phyloP scores from a whole-genome alignment of 1,140 invertebrate genomes.

The Globodera ellingtonae region DNA sequence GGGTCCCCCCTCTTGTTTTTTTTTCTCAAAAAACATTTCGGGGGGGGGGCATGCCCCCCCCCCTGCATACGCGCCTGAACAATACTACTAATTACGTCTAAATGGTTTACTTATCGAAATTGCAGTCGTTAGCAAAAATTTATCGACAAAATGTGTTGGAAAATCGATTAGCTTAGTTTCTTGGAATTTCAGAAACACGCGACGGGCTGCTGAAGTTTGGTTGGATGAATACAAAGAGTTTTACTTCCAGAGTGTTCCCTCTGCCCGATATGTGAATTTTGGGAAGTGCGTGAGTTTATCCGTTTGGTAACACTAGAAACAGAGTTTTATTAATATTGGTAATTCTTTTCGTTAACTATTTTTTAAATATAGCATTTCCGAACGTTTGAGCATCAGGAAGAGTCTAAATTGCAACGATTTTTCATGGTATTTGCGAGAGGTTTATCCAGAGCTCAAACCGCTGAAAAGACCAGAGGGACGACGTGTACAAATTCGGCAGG shows the following conservation, averaged over 20 bases:
- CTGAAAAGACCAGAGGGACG: neutral
- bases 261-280: constrained; percentile 68
- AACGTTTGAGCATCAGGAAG: constrained; percentile 76
- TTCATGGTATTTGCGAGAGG: constrained; percentile 93
- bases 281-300: constrained; percentile 67
- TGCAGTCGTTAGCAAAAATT: too few relatives aligned
- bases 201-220: constrained; percentile 92
- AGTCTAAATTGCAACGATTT: constrained; percentile 91
- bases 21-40: too few relatives aligned
- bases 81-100: too few relatives aligned
- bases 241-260: constrained; percentile 71
- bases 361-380: constrained; percentile 70
- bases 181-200: constrained; percentile 75
- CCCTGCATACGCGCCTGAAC: too few relatives aligned
- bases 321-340: too few relatives aligned
- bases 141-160: too few relatives aligned
- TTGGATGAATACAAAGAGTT: constrained; percentile 95
- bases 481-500: constrained; percentile 39
- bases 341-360: too few relatives aligned
- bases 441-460: constrained; percentile 80
- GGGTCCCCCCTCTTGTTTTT: too few relatives aligned
- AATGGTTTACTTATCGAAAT: too few relatives aligned
- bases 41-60: too few relatives aligned
- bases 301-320: neutral
- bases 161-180: neutral